These are phyloP conservation scores for Callimorpha dominula DNA, from an alignment of 2,888 invertebrate species.

Conservation along the genomic window DNA sequence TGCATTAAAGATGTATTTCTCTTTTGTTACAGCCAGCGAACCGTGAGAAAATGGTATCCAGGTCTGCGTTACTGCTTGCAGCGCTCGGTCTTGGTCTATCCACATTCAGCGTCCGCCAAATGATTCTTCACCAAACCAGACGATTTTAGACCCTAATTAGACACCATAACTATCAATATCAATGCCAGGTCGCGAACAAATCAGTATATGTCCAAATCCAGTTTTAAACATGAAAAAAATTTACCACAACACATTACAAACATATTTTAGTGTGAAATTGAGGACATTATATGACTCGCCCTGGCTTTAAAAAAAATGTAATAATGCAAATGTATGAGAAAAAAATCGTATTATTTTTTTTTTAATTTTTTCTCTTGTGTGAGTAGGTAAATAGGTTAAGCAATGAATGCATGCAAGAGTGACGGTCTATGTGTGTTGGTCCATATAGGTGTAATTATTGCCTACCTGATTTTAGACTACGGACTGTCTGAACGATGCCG, in stretches of 20 bases:
- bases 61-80: conserved; percentile 87
- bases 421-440: conserved; percentile 1
- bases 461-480: conserved; percentile 8
- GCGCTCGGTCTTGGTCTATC: conserved; percentile 87
- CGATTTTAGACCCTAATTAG: conserved; percentile 64
- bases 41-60: conserved; percentile 86
- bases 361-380: conserved; percentile 43
- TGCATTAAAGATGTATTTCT: conserved; percentile 4
- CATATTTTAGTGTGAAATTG: conserved; percentile 25
- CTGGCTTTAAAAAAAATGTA: conserved; percentile 60
- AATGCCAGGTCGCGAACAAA: conserved; percentile 4
- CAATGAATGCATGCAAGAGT: conserved; percentile 18
- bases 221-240: not conserved
- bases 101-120: conserved; percentile 88
- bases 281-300: conserved; percentile 27
- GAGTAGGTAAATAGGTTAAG: conserved; percentile 56
- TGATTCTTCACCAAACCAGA: conserved; percentile 82
- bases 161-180: not conserved
- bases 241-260: conserved; percentile 2
- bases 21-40: conserved; percentile 76
- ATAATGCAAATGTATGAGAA: conserved; percentile 55
- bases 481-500: conserved; percentile 7
- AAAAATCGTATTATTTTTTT: conserved; percentile 68
- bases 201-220: not conserved
- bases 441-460: not conserved